Base-by-base conservation (phyloP, 2,113 vertebrate species). In the Chrysemys picta region DNA sequence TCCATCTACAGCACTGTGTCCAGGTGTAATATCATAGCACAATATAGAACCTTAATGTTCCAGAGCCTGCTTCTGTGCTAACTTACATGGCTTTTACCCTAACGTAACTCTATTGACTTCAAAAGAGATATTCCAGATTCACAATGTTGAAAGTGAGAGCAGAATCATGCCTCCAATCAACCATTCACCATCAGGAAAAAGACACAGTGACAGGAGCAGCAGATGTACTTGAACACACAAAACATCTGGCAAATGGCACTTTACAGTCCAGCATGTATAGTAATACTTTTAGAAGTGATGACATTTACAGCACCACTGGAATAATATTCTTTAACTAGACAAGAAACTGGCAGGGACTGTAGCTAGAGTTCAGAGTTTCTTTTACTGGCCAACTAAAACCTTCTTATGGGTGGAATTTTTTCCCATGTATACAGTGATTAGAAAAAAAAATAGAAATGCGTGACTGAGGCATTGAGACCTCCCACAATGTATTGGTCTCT, bases 241-340 rank as follows among this genome's bases (percentile, higher is more conserved):
- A 95, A 27, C 75, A 91, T 89, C 87, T 94, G 93, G 88, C 25
- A 80, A 93, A 84, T 76, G 80, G 85, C 90, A 95, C 50, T 95
- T 95, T 81, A 65, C 84, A 96, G 91, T 10, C 57, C 85, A 89
- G 84, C 72, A 82, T 92, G 86, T 91, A 76, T 89, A 89, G 93
- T 90, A 96, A 87, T 59, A 94, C 65, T 96, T 80, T 78, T 81
- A 89, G 83, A 90, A 78, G n/a, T 94, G 90, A 96, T 95, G 42
- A 76, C 84, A 82, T 97, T 92, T 80, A 82, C 80, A 94, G 88
- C 76, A 89, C 31, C 69, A n/a, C 45, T 94, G 59, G 22, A 81
- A 85, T 82, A 49, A 82, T 84, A 84, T 25, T 29, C 35, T 85
- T 91, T 54, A 19, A 90, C 22, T 65, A 79, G 52, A 85, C 2